A percentile compares a stretch with the other conserved stretches of the same genome.
phyloP scores from a whole-genome alignment of 2,797 vertebrate species.

The Ambastaia sidthimunki region DNA sequence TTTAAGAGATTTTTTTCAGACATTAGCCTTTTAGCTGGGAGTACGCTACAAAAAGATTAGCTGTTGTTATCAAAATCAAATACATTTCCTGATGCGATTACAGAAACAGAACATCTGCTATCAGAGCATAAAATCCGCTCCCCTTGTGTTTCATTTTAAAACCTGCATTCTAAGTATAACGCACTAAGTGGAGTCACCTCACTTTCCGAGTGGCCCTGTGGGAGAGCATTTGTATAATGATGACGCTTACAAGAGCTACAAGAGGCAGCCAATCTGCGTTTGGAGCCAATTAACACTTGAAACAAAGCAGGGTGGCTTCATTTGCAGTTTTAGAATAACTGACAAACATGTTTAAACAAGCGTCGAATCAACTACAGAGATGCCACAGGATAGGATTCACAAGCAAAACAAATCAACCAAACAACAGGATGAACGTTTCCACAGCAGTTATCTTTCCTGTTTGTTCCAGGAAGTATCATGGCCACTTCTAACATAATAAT shows the following conservation, averaged over 20 bases:
- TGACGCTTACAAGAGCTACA: constrained; percentile 38
- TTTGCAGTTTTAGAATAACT: constrained; percentile 65
- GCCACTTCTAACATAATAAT: constrained; percentile 20
- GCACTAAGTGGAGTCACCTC: constrained; percentile 31
- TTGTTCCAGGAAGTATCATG: constrained; percentile 1
- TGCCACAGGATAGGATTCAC: constrained; percentile 52
- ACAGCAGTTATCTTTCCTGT: constrained; percentile 29
- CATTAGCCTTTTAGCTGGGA: too few relatives aligned
- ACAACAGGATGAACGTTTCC: background rate
- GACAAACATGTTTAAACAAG: constrained; percentile 62
- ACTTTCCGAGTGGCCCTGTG: constrained; percentile 27
- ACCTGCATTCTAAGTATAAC: constrained; percentile 30
- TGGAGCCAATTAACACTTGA: constrained; percentile 67
- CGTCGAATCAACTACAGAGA: constrained; percentile 59
- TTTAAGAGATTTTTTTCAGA: too few relatives aligned
- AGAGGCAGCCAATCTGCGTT: constrained; percentile 48
- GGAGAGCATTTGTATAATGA: constrained; percentile 51
- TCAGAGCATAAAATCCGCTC: constrained; percentile 13
- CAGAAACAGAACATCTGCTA: constrained; percentile 41
- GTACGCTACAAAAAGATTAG: constrained; percentile 18
- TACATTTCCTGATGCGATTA: constrained; percentile 49
- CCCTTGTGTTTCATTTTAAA: constrained; percentile 39
- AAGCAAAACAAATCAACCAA: constrained; percentile 48
- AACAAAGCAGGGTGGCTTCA: constrained; percentile 61
- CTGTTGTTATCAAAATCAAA: constrained; percentile 41